A percentile compares a stretch with the other conserved stretches of the same genome.
Evolutionary conservation across 2,888 invertebrate genomes (phyloP).

Genomic region (Agriopis marginaria): DNA sequence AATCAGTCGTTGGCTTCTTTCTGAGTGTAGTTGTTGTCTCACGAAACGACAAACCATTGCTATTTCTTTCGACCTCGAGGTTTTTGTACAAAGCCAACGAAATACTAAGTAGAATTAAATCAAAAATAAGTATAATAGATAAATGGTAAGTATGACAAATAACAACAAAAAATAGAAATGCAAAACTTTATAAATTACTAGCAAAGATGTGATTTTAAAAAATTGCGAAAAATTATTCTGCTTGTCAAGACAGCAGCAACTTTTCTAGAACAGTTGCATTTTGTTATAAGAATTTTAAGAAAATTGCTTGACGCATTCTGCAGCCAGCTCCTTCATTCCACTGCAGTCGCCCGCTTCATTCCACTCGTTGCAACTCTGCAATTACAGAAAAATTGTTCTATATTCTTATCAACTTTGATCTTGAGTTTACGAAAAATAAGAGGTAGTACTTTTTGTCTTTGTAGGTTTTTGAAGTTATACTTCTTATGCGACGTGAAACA

Average conservation of each 20-base stretch:
- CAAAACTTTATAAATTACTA: not conserved
- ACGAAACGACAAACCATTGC: no score
- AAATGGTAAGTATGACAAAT: no score
- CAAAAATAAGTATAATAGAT: no score
- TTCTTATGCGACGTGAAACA: no score
- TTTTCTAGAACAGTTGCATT: not conserved
- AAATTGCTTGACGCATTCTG: slow-evolving; percentile 41
- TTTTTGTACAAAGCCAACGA: no score
- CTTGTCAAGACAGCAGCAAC: not conserved
- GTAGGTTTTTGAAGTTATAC: no score
- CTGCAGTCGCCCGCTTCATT: slow-evolving; percentile 43
- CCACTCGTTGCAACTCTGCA: slow-evolving; percentile 51
- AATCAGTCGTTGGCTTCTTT: no score
- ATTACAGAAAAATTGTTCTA: slow-evolving; percentile 18
- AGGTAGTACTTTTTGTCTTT: not conserved
- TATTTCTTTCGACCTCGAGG: no score
- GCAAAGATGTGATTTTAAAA: not conserved
- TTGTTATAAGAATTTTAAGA: slow-evolving; percentile 11
- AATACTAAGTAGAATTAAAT: no score
- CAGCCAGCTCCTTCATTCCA: slow-evolving; percentile 39
- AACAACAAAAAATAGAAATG: not conserved
- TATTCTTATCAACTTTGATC: not conserved
- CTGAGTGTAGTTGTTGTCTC: no score
- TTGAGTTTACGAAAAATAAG: not conserved
- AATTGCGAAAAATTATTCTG: not conserved